Evolutionary conservation across 2,888 invertebrate genomes (phyloP), one percentile per base, ranked within the genome.

Genomic region (Xylocampa areola): DNA sequence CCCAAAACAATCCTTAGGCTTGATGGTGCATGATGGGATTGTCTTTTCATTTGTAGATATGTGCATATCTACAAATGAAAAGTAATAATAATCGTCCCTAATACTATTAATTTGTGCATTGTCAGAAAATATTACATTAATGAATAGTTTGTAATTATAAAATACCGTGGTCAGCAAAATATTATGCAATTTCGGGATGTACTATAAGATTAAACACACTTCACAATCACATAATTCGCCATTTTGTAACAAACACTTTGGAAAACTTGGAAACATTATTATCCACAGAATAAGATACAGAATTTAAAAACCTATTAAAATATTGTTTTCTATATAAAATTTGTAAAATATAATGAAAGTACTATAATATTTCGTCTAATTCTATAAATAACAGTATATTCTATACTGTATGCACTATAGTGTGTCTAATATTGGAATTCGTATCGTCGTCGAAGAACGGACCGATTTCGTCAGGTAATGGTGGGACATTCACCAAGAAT

Each of bases 401-500:
- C 41, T 84, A 89, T 17, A 90, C 89, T n/a, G 84, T 84, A 66
- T 88, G 88, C 21, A 91, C 85, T 61, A 81, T 69, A 33, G 72
- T 82, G 54, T 79, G 81, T 55, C 78, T 73, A 14, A 58, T 68
- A 60, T 70, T 60, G 21, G 80, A 62, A 60, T 78, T 72, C 10
- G 82, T 76, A 7, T 73, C 73, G 16, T 84, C 80, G 54, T 90
- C 88, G 40, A 82, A 88, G 65, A 77, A 90, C 0, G 87, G 84
- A 0, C 82, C 82, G 10, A 83, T 77, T 49, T 87, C 86, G 8
- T 80, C 72, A 1, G 90, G 85, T 30, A 90, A 64, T 0, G 88
- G 74, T 4, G 92, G 91, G 0, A 88, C 84, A 58, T 86, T 89
- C 6, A 76, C 33, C 48, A 95, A 80, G 74, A 95, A 95, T 60